phyloP scores from a whole-genome alignment of 2,113 vertebrate species.

The Aleadryas rufinucha region DNA sequence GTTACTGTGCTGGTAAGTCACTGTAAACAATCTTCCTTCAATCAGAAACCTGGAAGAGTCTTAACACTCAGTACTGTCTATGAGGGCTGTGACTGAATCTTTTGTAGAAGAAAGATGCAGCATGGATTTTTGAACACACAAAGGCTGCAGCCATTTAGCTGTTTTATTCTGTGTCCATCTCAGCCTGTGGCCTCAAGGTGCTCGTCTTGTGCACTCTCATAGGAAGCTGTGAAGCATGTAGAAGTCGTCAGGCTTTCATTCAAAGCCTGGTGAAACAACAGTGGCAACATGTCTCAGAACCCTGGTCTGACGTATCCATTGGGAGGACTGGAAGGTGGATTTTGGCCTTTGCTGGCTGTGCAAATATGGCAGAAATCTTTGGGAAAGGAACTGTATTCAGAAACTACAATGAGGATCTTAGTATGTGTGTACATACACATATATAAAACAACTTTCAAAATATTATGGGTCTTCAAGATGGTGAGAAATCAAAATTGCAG shows the following conservation, averaged over 20 bases:
- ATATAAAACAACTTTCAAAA: neutral
- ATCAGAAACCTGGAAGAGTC: neutral
- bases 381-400: neutral
- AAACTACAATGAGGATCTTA: neutral
- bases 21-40: neutral
- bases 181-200: neutral
- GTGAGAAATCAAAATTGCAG: neutral
- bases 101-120: neutral
- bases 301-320: neutral
- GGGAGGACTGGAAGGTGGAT: neutral
- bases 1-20: neutral
- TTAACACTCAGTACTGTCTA: neutral
- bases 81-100: fast-evolving
- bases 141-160: neutral
- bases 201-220: neutral
- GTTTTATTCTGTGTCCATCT: neutral
- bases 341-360: neutral
- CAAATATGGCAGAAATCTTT: neutral
- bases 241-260: neutral
- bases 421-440: neutral
- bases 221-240: neutral
- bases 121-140: neutral
- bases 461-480: neutral
- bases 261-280: neutral
- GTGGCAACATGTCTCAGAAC: neutral